Evolutionary conservation across 1,140 invertebrate species (phyloP), one percentile per base, ranked within the genome.

Genomic region (Drosophila ananassae): DNA sequence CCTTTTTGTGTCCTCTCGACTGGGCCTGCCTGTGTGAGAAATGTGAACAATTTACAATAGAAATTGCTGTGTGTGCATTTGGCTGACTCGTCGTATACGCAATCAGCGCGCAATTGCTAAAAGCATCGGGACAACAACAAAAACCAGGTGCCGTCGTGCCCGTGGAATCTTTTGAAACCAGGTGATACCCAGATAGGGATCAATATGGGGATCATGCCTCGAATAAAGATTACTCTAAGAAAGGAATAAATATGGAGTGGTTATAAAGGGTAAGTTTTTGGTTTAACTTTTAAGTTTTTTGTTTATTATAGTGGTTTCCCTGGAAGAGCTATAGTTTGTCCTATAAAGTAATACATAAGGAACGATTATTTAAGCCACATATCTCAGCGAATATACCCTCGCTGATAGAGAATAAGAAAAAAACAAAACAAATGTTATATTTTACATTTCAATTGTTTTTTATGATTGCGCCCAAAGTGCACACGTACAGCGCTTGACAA

Each of bases 381-480:
- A 67, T 2, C 5, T 30, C 3, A 37, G 34, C 3, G 0, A 37
- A n/a, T 37, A n/a, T 37, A 37, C 34, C 34, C 13, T 7, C 41
- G 0, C 12, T 37, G 0, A 0, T 9, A 56, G 63, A 0, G 77
- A 58, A 73, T 46, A 60, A 13, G 10, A 58, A 28, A 57, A 66
- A 56, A 60, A 10, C 6, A 56, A 73, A 82, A 79, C 75, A 77
- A 79, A 83, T 89, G 64, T 89, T 83, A 89, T 89, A 89, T 89
- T 89, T 89, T 89, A 89, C 83, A 89, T 89, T 89, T 89, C 83
- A 89, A 89, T 89, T 89, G 83, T 89, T 89, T 89, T 89, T 89
- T 89, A 89, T 89, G 83, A 89, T 87, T 87, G 75, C 83, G 72
- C 62, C 72, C 82, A 85, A 85, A 85, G 78, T 87, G 82, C 81